Conservation (phyloP, 2,113 vertebrate species). For the Gila orcuttii region DNA sequence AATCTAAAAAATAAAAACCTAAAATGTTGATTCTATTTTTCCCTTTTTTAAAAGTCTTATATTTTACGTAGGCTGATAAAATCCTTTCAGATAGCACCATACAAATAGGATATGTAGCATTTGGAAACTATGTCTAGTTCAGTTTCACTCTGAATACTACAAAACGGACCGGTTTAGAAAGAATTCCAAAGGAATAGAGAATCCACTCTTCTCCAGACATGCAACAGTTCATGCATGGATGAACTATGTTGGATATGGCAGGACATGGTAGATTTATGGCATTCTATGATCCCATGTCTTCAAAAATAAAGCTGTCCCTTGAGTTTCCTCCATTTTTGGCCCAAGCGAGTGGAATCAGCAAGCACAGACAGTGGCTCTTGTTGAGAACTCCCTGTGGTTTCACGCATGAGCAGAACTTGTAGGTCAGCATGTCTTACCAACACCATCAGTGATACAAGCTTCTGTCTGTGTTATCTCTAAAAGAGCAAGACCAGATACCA, state of each 20-base stretch:
- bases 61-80: slow-evolving; percentile 6
- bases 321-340: slow-evolving; percentile 20
- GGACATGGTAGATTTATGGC: slow-evolving; percentile 16
- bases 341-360: slow-evolving; percentile 1
- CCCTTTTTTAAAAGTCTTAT: neutral
- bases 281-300: slow-evolving; percentile 17
- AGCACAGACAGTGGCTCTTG: slow-evolving; percentile 30
- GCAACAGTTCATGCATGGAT: neutral
- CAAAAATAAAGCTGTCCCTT: slow-evolving; percentile 9
- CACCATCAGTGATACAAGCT: slow-evolving; percentile 30
- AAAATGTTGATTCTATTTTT: neutral
- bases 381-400: slow-evolving; percentile 37
- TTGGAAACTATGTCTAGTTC: slow-evolving; percentile 12
- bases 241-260: neutral
- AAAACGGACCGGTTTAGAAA: neutral
- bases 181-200: neutral
- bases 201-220: neutral
- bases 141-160: neutral
- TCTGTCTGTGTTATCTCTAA: slow-evolving; percentile 38
- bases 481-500: slow-evolving; percentile 16
- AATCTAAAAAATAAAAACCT: neutral
- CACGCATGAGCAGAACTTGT: slow-evolving; percentile 30
- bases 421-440: slow-evolving; percentile 35
- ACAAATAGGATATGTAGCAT: neutral
- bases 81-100: neutral